Evolutionary conservation across 2,797 vertebrate genomes (phyloP), one percentile per base, ranked within the genome.

Genomic region (Linurgus olivaceus): DNA sequence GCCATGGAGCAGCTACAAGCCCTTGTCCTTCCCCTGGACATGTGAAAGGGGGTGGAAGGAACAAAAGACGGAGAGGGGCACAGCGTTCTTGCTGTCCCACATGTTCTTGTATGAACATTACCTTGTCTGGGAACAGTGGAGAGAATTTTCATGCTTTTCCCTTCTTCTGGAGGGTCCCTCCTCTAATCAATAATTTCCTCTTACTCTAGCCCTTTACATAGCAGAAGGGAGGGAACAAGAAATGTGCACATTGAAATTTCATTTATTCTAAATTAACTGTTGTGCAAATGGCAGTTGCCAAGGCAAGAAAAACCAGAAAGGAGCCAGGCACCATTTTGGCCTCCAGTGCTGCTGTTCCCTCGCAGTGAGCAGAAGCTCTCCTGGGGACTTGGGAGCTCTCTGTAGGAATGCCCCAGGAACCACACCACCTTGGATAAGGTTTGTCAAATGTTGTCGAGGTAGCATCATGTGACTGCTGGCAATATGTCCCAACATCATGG

Each of bases 341-440:
- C 26, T 17, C 17, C 33, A 21, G 26, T 4, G 23, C 14, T 83
- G 31, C 58, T 52, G 33, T 33, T 70, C 29, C 19, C 31, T 38
- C 0, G 0, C 2, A 19, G 71, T 1, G 37, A 73, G 74, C 58
- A 11, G 38, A 42, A 68, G 37, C n/a, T 29, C 8, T 42, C 23
- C 25, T 31, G 37, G 47, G 28, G 9, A 4, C 35, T 17, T 4
- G 26, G 44, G n/a, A 72, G n/a, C 9, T 61, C 44, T 61, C 70
- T 89, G 62, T 25, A 66, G 55, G 47, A 90, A 17, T 8, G 10
- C 3, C 18, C 38, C 7, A 8, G 19, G 21, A 62, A 33, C 18
- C 35, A 33, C 29, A 29, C 3, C 28, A 33, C 58, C 19, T 31
- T 17, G 16, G 58, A 31, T 42, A 58, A 71, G 16, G 15, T 38